A percentile compares a stretch with the other conserved stretches of the same genome.
These are phyloP conservation scores for Drosophila greeni DNA, from an alignment of 2,888 invertebrate species.

Conservation along the genomic window DNA sequence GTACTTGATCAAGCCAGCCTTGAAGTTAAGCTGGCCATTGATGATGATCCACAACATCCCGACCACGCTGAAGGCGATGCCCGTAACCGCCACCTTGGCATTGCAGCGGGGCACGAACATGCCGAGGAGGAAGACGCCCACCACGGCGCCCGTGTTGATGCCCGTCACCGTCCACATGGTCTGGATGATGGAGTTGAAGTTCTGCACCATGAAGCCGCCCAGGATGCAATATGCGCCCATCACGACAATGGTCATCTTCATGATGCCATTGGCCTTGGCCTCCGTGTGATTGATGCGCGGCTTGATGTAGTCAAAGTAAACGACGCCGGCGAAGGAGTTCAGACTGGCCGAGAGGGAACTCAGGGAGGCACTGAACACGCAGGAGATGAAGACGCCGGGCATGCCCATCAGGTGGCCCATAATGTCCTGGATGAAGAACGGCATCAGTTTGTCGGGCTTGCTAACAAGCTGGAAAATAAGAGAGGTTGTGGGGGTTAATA, in stretches of 20 bases:
- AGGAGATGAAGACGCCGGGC: constrained; percentile 82
- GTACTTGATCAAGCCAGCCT: constrained; percentile 68
- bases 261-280: constrained; percentile 79
- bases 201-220: constrained; percentile 79
- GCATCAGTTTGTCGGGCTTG: constrained; percentile 80
- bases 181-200: constrained; percentile 80
- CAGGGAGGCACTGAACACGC: constrained; percentile 83
- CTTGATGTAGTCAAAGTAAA: constrained; percentile 81
- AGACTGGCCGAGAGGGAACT: constrained; percentile 81
- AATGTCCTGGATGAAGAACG: constrained; percentile 81
- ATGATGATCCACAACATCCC: constrained; percentile 74
- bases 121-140: constrained; percentile 84
- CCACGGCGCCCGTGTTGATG: constrained; percentile 82
- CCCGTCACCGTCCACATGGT: constrained; percentile 79
- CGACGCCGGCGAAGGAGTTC: constrained; percentile 81
- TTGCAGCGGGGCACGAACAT: constrained; percentile 84
- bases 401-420: constrained; percentile 80
- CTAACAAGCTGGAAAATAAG: constrained; percentile 70
- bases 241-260: constrained; percentile 79
- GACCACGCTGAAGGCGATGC: constrained; percentile 71
- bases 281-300: constrained; percentile 78
- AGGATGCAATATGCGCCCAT: constrained; percentile 83
- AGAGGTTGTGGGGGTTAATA: neutral
- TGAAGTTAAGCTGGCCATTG: constrained; percentile 69
- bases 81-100: constrained; percentile 76